phyloP scores from a whole-genome alignment of 1,140 invertebrate species.

The Scaptodrosophila lebanonensis region DNA sequence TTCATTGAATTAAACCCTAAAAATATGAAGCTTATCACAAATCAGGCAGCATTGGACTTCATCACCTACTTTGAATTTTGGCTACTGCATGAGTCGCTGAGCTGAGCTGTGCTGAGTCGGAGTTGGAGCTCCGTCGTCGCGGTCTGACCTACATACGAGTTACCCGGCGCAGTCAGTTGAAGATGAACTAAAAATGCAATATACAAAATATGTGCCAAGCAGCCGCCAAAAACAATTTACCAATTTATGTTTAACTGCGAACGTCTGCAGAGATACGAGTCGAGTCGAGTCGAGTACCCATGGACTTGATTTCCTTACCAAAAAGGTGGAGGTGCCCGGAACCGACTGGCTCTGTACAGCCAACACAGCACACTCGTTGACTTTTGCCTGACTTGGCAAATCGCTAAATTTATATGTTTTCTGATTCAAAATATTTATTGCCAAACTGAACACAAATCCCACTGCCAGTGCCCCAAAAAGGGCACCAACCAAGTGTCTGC shows the following conservation, averaged over 20 bases:
- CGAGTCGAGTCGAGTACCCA: too few species aligned
- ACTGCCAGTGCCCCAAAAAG: constrained; percentile 52
- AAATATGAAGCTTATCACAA: constrained; percentile 76
- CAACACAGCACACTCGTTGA: constrained; percentile 35
- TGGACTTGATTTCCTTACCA: too few species aligned
- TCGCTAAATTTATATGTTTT: constrained; percentile 77
- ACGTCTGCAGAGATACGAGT: too few species aligned
- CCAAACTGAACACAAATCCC: constrained; percentile 59
- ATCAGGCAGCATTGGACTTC: constrained; percentile 72
- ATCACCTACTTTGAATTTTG: constrained; percentile 76
- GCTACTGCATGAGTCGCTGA: constrained; percentile 51
- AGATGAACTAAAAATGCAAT: constrained; percentile 62
- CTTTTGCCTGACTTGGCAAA: constrained; percentile 59
- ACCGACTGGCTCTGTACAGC: not conserved
- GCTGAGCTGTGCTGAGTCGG: not conserved
- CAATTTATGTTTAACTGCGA: constrained; percentile 71
- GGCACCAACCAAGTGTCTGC: constrained; percentile 58
- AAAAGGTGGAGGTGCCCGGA: too few species aligned
- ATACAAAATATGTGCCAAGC: constrained; percentile 60
- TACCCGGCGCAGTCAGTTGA: constrained; percentile 18
- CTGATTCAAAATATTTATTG: constrained; percentile 77
- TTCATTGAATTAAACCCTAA: constrained; percentile 75
- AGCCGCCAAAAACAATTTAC: constrained; percentile 76
- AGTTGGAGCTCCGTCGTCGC: constrained; percentile 14
- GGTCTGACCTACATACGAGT: constrained; percentile 26